Base-by-base conservation (phyloP, 2,888 invertebrate species). In the Eupithecia insigniata region DNA sequence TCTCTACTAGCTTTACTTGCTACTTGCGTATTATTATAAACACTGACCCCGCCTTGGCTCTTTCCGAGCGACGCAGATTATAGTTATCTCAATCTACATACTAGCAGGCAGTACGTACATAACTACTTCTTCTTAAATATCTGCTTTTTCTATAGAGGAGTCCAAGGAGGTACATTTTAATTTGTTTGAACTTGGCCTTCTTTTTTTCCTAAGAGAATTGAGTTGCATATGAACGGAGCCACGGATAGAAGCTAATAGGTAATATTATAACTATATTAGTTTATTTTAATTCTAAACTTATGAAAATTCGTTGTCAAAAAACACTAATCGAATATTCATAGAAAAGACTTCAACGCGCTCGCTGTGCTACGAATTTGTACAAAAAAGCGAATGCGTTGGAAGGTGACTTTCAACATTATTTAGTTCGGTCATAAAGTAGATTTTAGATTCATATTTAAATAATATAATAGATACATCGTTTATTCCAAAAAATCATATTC, bases 281-380 rank as follows among this genome's bases (percentile, higher is more conserved):
- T 55, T 55, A 55, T 55, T 55, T 55, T 22, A 22, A 55, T 26
- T 55, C 26, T 12, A 12, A 3, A 55, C 4, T 55, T 26, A 51
- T 51, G 22, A 55, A 26, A 26, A 55, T 55, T 26, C 55, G 14
- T 26, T 26, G 2, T 12, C 26, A 34, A 64, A 36, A 36, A 26
- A 34, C 26, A 32, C 34, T 61, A 34, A 62, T 62, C 32, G 61
- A n/a, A 22, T 64, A 64, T 39, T 64, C 36, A 64, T 64, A 64
- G 6, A 73, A 79, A 75, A 79, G 76, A 77, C 70, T 65, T 76
- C 65, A 76, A 77, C 76, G 76, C 43, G 75, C 67, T 76, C 70
- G 32, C 67, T 8, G 18, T 51, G 74, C 69, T 72, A 71, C 60
- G 51, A 65, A 60, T 22, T 46, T 70, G 26, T 36, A 55, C 60